Conservation (phyloP, 2,888 invertebrate species). For the Heliconius cydno region DNA sequence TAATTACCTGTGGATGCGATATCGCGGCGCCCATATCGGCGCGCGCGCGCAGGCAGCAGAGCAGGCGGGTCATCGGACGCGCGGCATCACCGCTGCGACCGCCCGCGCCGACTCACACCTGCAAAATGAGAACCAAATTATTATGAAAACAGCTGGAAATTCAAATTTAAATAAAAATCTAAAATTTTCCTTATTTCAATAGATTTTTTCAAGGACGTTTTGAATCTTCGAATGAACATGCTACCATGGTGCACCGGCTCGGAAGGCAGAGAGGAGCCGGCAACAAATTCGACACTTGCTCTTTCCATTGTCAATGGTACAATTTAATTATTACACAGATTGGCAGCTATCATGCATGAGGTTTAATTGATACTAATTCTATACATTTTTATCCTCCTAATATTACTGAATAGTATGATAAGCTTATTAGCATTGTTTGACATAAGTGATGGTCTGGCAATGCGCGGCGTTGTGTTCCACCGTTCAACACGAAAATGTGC, state of each 20-base stretch:
- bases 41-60: slow-evolving; percentile 77
- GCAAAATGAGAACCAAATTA: neutral
- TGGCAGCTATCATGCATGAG: too few relatives aligned
- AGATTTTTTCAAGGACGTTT: neutral
- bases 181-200: too few relatives aligned
- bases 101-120: slow-evolving; percentile 53
- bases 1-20: slow-evolving; percentile 67
- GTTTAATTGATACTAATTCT: too few relatives aligned
- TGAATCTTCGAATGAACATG: neutral
- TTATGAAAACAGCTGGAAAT: neutral
- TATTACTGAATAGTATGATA: too few relatives aligned
- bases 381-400: too few relatives aligned
- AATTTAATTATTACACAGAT: too few relatives aligned
- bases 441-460: neutral
- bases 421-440: neutral
- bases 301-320: too few relatives aligned
- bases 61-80: slow-evolving; percentile 78
- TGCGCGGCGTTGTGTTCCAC: neutral
- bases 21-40: slow-evolving; percentile 80
- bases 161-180: neutral
- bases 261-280: too few relatives aligned
- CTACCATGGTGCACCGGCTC: too few relatives aligned
- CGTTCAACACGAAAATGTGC: neutral
- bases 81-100: slow-evolving; percentile 61
- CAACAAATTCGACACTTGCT: too few relatives aligned